phyloP scores from a whole-genome alignment of 2,888 invertebrate genomes.

The Rhopalosiphum nymphaeae region DNA sequence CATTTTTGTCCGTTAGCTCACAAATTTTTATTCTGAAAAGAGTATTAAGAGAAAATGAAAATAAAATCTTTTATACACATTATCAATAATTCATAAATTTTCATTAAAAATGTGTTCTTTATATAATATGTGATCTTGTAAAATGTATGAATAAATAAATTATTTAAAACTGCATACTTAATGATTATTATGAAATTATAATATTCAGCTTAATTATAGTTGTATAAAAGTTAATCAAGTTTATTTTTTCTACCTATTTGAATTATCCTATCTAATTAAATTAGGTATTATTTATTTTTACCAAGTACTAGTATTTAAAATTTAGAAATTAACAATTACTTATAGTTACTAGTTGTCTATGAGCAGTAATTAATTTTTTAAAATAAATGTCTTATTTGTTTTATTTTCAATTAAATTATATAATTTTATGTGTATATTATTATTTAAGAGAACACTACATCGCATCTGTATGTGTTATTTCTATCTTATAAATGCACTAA shows the following conservation, averaged over 20 bases:
- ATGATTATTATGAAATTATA: neutral
- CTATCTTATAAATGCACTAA: no score
- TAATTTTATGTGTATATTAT: neutral
- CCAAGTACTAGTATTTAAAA: neutral
- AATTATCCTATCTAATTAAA: neutral
- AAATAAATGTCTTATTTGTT: neutral
- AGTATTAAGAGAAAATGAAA: neutral
- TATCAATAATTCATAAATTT: neutral
- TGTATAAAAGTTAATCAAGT: neutral
- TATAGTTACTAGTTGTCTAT: neutral
- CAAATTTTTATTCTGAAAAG: neutral
- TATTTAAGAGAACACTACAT: no score
- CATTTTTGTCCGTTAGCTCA: neutral
- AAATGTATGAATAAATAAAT: neutral
- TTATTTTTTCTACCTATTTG: neutral
- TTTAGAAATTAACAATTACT: constrained; percentile 8
- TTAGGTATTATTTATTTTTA: neutral
- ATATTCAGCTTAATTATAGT: neutral
- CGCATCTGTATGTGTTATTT: no score
- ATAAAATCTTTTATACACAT: neutral
- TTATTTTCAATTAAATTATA: neutral
- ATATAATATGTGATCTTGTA: neutral
- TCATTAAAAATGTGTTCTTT: neutral
- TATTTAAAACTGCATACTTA: neutral
- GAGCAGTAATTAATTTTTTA: neutral